Evolutionary conservation across 1,140 invertebrate species (phyloP), one percentile per base, ranked within the genome.

Genomic region (Saccostrea glomerata): DNA sequence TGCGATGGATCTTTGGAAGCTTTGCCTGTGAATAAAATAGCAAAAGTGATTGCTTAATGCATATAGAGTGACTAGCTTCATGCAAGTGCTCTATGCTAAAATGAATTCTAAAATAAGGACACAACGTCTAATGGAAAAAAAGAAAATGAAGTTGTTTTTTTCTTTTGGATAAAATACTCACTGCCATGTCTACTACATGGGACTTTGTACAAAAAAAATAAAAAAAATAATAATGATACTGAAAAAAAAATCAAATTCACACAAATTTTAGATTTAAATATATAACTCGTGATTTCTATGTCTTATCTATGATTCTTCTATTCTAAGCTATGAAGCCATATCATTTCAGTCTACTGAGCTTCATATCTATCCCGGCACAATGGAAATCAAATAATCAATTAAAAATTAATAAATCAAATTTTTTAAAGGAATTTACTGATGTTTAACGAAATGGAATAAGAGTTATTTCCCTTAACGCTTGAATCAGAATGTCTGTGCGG

Each of bases 181-280:
- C 70, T 36, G 11, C 70, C 70, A 77, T 77, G 70, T 36, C 70
- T 77, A 77, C 70, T 77, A 77, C 70, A 77, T 77, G 70, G 70
- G 25, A 77, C 70, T 77, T 77, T 77, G 15, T 77, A 36, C 9
- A 77, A 77, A 77, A 77, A 15, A 25, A 12, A 36, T 2, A 36
- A 36, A 9, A 73, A 73, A 73, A 25, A 30, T 15, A 77, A 77
- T 30, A 36, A 30, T 15, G 15, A 77, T n/a, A 63, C 2, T 7
- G 47, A 9, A 47, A 47, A 47, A 47, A 47, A 47, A 7, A 7
- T 9, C 5, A 47, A 47, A 47, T 47, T 9, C 47, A 47, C 47
- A 47, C 47, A 47, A 5, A 0, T 47, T 47, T 47, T 9, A 47
- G 47, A 47, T 47, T 47, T 47, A 9, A 9, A 47, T 7, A 47